A percentile compares a stretch with the other conserved stretches of the same genome.
These are phyloP conservation scores for Creontiades dilutus DNA, from an alignment of 2,888 invertebrate species.

Conservation along the genomic window DNA sequence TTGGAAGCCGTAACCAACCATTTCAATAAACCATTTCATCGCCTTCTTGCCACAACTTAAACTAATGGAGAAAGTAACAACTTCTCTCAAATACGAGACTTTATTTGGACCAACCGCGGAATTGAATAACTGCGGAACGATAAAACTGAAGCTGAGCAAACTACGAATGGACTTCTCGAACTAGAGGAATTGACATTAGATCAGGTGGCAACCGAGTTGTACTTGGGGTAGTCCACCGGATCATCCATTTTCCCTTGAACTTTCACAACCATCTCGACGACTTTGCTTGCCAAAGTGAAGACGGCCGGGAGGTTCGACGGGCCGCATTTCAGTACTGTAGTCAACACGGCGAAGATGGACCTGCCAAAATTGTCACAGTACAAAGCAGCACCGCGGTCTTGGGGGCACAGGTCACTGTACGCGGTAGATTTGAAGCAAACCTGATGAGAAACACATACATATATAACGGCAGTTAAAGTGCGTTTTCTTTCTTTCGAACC, in stretches of 20 bases:
- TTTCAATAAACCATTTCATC: no score
- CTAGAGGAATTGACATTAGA: no score
- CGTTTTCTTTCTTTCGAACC: no score
- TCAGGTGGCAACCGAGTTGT: background rate
- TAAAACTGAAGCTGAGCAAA: no score
- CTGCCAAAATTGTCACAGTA: background rate
- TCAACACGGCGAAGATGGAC: constrained; percentile 7
- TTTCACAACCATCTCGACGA: background rate
- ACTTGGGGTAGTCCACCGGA: background rate
- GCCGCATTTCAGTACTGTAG: background rate
- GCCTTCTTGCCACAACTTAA: no score
- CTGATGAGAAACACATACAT: background rate
- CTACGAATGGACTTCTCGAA: no score
- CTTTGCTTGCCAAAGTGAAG: constrained; percentile 8
- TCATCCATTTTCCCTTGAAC: background rate
- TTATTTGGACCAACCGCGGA: no score
- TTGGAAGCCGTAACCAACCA: no score
- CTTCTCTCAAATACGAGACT: no score
- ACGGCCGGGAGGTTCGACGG: background rate
- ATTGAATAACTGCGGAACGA: no score
- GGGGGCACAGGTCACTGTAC: background rate
- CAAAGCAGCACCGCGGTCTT: background rate
- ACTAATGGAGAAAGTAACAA: no score
- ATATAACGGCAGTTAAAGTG: no score
- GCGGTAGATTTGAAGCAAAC: background rate